Evolutionary conservation across 2,797 vertebrate species (phyloP).

Genomic region (Schizothorax lantsangensis): DNA sequence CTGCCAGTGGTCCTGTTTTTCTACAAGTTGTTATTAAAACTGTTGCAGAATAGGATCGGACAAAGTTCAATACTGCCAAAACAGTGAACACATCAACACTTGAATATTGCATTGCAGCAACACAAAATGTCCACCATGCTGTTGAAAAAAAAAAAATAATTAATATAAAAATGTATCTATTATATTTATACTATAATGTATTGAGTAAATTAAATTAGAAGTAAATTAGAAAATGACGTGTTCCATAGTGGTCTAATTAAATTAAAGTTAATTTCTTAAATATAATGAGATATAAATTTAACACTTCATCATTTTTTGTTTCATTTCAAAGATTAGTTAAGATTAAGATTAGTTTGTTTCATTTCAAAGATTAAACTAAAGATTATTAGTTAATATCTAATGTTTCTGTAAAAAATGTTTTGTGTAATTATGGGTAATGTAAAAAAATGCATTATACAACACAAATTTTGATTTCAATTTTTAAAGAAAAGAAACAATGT

Average conservation of each 20-base stretch:
- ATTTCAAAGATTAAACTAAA: too few species aligned
- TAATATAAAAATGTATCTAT: background rate
- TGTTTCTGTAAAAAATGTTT: background rate
- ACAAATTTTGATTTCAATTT: background rate
- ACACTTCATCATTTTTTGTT: background rate
- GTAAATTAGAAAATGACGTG: background rate
- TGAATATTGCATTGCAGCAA: background rate
- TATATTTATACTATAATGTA: background rate
- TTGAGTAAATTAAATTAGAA: background rate
- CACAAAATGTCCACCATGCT: background rate
- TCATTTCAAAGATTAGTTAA: background rate
- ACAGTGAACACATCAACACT: background rate
- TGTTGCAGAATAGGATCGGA: background rate
- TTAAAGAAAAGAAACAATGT: background rate
- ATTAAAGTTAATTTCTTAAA: background rate
- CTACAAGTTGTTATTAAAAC: slow-evolving; percentile 18
- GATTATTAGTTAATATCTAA: background rate
- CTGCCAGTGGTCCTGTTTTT: background rate
- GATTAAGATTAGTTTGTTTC: too few species aligned
- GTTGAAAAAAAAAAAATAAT: background rate
- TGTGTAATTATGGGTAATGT: background rate
- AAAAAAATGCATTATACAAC: background rate
- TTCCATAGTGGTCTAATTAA: background rate
- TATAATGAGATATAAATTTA: background rate
- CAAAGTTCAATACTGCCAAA: slow-evolving; percentile 7